Conservation (phyloP, 2,113 vertebrate species). For the Chlorodrepanis virens region DNA sequence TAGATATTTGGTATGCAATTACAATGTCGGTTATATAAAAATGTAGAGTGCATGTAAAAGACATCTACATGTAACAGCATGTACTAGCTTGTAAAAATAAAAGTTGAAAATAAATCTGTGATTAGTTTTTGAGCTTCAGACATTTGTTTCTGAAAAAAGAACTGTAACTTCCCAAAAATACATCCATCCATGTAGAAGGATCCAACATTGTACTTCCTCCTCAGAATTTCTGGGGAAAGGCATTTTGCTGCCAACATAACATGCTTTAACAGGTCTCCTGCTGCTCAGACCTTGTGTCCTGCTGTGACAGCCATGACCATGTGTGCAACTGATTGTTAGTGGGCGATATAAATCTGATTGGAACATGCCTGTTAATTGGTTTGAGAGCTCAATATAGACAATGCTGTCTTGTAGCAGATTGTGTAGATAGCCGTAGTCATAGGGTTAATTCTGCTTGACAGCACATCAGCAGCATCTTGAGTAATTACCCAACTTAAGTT, state of each 20-base stretch:
- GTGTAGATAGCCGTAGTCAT: slow-evolving; percentile 74
- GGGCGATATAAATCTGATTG: slow-evolving; percentile 74
- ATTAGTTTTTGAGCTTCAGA: background rate
- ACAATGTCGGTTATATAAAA: background rate
- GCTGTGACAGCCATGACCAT: slow-evolving; percentile 70
- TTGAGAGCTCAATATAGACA: slow-evolving; percentile 77
- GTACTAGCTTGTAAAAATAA: background rate
- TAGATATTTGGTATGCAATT: background rate
- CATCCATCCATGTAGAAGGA: background rate
- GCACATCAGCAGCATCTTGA: slow-evolving; percentile 82
- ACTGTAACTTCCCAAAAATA: slow-evolving; percentile 32
- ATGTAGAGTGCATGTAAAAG: background rate
- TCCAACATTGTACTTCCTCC: slow-evolving; percentile 54
- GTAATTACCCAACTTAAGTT: slow-evolving; percentile 84
- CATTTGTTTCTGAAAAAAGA: background rate
- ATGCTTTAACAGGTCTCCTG: slow-evolving; percentile 72
- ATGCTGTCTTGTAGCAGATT: slow-evolving; percentile 76
- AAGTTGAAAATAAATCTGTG: background rate
- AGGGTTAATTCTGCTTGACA: slow-evolving; percentile 88
- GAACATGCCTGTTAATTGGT: slow-evolving; percentile 79
- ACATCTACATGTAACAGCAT: background rate
- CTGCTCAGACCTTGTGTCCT: slow-evolving; percentile 60
- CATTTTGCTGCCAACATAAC: slow-evolving; percentile 54
- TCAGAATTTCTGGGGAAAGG: slow-evolving; percentile 52
- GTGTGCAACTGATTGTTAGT: slow-evolving; percentile 69